A percentile compares a stretch with the other conserved stretches of the same genome.
phyloP scores from a whole-genome alignment of 2,797 vertebrate species.

The Gymnoscopelus braueri region DNA sequence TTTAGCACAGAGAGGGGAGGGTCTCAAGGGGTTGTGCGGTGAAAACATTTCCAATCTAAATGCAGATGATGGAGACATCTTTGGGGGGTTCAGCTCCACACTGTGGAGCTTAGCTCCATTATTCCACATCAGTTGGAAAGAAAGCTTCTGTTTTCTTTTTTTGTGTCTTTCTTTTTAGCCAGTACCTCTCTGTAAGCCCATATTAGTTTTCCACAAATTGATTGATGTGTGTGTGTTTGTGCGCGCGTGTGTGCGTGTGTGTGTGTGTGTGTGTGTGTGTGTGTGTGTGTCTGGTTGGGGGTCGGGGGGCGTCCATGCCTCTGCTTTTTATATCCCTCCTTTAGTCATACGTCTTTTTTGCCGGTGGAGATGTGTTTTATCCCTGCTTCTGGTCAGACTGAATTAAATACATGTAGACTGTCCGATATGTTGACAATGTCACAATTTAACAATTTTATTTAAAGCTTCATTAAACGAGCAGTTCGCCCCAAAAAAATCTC shows the following conservation, averaged over 20 bases:
- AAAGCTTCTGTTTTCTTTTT: conserved; percentile 21
- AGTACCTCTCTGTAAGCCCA: conserved; percentile 23
- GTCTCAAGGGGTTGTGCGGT: conserved; percentile 59
- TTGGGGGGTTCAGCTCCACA: conserved; percentile 53
- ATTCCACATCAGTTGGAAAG: conserved; percentile 32
- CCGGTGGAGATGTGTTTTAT: too few species aligned
- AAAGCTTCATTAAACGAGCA: too few species aligned
- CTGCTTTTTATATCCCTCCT: too few species aligned
- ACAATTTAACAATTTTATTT: too few species aligned
- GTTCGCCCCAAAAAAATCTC: too few species aligned
- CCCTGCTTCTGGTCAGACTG: too few species aligned
- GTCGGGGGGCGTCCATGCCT: too few species aligned
- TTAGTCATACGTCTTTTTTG: too few species aligned
- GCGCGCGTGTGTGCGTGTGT: background rate
- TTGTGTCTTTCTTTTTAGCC: conserved; percentile 8
- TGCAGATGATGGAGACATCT: conserved; percentile 74
- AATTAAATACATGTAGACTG: too few species aligned
- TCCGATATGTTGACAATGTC: too few species aligned
- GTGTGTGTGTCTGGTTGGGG: background rate
- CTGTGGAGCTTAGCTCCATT: conserved; percentile 30
- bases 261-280: background rate
- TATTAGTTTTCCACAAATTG: conserved; percentile 33
- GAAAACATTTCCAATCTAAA: conserved; percentile 71
- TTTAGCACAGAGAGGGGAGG: conserved; percentile 29
- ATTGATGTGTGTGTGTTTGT: conserved; percentile 24